phyloP scores from a whole-genome alignment of 1,140 invertebrate species.

The Drosophila sp. region DNA sequence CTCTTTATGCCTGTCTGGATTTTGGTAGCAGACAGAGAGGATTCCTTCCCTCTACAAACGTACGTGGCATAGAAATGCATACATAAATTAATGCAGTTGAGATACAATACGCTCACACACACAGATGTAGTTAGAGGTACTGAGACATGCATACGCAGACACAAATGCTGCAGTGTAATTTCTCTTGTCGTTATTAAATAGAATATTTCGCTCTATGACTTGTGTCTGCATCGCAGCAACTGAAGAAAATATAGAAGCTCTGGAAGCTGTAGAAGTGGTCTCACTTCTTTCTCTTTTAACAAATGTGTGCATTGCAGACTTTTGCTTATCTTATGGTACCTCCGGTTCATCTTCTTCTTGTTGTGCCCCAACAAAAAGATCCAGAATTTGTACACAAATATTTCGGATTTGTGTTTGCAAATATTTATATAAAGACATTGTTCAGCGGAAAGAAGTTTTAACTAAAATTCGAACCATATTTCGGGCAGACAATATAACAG shows the following conservation, averaged over 20 bases:
- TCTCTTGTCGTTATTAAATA: conserved; percentile 79
- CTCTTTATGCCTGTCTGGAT: conserved; percentile 66
- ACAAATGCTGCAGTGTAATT: conserved; percentile 77
- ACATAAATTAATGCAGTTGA: conserved; percentile 80
- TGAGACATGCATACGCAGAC: conserved; percentile 38
- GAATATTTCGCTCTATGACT: conserved; percentile 72
- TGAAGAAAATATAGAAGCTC: conserved; percentile 6
- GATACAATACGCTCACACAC: conserved; percentile 58
- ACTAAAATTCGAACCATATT: not conserved
- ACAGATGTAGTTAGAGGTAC: conserved; percentile 9
- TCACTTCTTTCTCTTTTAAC: conserved; percentile 11
- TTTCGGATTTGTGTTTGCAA: conserved; percentile 5
- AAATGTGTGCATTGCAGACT: conserved; percentile 74
- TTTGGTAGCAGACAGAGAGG: conserved; percentile 48
- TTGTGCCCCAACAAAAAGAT: not conserved
- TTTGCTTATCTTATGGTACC: conserved; percentile 61
- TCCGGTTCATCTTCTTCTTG: conserved; percentile 14
- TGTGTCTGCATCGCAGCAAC: conserved; percentile 36
- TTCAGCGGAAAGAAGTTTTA: not conserved
- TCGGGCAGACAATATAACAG: not conserved
- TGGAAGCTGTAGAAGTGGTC: conserved; percentile 8
- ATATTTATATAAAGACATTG: conserved; percentile 20
- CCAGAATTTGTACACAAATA: conserved; percentile 20
- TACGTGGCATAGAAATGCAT: conserved; percentile 70
- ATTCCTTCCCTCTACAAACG: conserved; percentile 28